phyloP scores from a whole-genome alignment of 2,888 invertebrate species.

The Ochlodes sylvanus region DNA sequence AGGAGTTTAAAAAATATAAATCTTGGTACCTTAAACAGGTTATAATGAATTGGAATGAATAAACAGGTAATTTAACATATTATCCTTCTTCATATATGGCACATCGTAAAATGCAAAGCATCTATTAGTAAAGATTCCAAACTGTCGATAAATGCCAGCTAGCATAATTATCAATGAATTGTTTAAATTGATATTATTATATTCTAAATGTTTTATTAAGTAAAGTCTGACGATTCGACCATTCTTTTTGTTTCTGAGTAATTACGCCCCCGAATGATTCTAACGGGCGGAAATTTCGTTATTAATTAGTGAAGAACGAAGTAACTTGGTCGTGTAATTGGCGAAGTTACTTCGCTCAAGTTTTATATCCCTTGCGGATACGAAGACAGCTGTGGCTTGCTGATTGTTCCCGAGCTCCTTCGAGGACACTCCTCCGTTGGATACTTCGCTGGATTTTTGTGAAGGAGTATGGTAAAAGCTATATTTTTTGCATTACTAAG shows the following conservation, averaged over 20 bases:
- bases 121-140: too few relatives aligned
- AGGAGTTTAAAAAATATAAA: too few relatives aligned
- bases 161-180: too few relatives aligned
- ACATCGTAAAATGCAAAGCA: too few relatives aligned
- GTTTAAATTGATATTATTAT: too few relatives aligned
- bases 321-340: conserved; percentile 30
- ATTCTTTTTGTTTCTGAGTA: not conserved
- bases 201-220: not conserved
- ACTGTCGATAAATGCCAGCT: too few relatives aligned
- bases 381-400: not conserved
- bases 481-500: not conserved
- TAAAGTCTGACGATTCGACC: not conserved
- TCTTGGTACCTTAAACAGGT: too few relatives aligned
- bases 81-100: too few relatives aligned
- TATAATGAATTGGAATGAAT: too few relatives aligned
- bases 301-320: conserved; percentile 32
- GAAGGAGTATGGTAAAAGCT: not conserved
- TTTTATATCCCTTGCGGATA: conserved; percentile 1
- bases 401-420: not conserved
- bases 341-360: conserved; percentile 16
- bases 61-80: too few relatives aligned
- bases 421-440: not conserved
- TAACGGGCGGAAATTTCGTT: conserved; percentile 21
- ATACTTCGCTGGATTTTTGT: not conserved
- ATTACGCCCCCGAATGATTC: conserved; percentile 15